Base-by-base conservation (phyloP, 2,888 invertebrate species). In the Ophion slaviceki region DNA sequence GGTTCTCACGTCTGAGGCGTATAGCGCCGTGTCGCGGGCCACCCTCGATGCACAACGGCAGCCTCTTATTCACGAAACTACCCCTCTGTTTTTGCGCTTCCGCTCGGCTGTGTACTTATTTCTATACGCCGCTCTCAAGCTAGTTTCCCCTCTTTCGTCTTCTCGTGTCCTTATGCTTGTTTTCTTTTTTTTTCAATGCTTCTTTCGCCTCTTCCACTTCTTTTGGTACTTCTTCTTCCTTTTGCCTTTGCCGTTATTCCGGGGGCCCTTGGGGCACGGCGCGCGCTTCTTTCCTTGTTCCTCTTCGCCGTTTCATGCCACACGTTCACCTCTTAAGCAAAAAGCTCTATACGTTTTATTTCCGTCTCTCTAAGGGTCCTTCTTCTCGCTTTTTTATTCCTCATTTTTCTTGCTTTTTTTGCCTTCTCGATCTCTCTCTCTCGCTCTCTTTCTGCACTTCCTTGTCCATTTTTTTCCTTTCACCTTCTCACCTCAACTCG, bases 1-100 rank as follows among this genome's bases (percentile, higher is more conserved):
- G 87, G 85, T 87, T 87, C 83, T 86, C 87, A 84, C 80, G 75
- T 82, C 74, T 82, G 67, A 47, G 47, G 47, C 47, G 14, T 47
- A 47, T 14, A 75, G 53, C 72, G 28, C 57, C 40, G 66, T 36
- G 32, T 53, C 45, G 7, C 32, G 36, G 17, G n/a, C 28, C 57
- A 14, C 6, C 11, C 67, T 57, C 67, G 53, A 36, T n/a, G n/a
- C 40, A 36, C 40, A 40, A 40, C 61, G 24, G n/a, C 24, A 32
- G 11, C 68, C 61, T 68, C 68, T 79, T 70, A 70, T 61, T 62
- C 70, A 61, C 40, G 28, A 79, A 62, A 45, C 61, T 62, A 11
- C 61, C 62, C 47, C 68, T 32, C 70, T 53, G n/a, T 72, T 68
- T 61, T 68, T 78, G 68, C 68, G 28, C 53, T 78, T 74, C 62